These are phyloP conservation scores for Bothrops jararaca DNA, from an alignment of 2,113 vertebrate genomes.

Conservation along the genomic window DNA sequence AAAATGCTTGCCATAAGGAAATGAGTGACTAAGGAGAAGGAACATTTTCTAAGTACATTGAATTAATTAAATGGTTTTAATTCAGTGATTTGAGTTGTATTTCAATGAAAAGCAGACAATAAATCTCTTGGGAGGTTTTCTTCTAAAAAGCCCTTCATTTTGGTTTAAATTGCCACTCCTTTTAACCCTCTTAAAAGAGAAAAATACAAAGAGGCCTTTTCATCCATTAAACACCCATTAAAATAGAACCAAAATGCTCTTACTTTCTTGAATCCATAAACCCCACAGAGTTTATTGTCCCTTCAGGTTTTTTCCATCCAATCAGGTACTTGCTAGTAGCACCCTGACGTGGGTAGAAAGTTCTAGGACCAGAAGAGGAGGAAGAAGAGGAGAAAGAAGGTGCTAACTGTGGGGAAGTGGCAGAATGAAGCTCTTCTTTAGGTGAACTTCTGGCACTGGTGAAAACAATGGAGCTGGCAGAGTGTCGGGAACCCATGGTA, in stretches of 20 bases:
- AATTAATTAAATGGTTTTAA: not conserved
- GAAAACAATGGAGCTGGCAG: constrained; percentile 81
- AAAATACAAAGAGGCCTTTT: constrained; percentile 3
- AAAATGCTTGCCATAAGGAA: not conserved
- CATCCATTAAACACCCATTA: constrained; percentile 17
- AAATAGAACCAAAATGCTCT: constrained; percentile 62
- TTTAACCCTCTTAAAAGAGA: not conserved
- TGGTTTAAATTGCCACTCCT: not conserved
- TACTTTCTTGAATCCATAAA: constrained; percentile 98
- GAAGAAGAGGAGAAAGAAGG: constrained; percentile 86
- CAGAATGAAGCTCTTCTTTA: constrained; percentile 86
- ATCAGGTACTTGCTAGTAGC: constrained; percentile 99
- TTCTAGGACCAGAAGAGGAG: constrained; percentile 87
- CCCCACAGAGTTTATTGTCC: constrained; percentile 97
- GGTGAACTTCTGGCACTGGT: constrained; percentile 86
- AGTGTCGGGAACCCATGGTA: constrained; percentile 84
- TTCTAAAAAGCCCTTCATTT: not conserved
- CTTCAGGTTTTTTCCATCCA: constrained; percentile 98
- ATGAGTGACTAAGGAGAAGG: constrained; percentile 32
- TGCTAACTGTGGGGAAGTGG: constrained; percentile 77
- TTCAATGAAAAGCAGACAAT: not conserved
- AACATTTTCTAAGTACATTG: constrained; percentile 1
- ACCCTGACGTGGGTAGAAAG: constrained; percentile 97
- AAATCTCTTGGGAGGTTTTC: constrained; percentile 19
- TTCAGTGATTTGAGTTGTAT: constrained; percentile 12